phyloP scores from a whole-genome alignment of 2,113 vertebrate species.

The Ictalurus furcatus region DNA sequence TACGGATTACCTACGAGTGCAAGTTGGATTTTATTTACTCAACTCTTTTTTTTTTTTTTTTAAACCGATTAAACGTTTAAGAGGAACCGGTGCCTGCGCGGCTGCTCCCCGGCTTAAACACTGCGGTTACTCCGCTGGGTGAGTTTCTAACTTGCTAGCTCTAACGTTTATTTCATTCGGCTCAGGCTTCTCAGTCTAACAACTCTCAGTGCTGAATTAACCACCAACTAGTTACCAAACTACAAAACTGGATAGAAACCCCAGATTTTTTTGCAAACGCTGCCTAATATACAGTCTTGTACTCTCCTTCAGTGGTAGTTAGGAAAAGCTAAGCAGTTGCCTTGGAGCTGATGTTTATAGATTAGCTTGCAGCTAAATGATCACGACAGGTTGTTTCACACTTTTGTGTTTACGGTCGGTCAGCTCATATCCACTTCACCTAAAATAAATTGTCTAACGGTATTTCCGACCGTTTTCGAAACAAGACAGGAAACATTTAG shows the following conservation, averaged over 20 bases:
- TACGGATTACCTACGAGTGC: neutral
- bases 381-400: neutral
- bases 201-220: neutral
- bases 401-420: neutral
- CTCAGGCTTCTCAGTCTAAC: neutral
- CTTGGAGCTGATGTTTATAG: too few relatives aligned
- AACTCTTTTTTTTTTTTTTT: neutral
- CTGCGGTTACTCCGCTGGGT: conserved; percentile 13
- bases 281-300: too few relatives aligned
- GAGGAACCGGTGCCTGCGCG: neutral
- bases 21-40: neutral
- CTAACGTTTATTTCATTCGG: neutral
- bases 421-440: neutral
- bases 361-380: conserved; percentile 10
- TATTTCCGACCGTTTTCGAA: too few relatives aligned
- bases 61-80: neutral
- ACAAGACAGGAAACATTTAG: neutral
- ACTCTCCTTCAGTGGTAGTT: neutral
- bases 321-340: neutral
- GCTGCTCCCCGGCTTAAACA: neutral
- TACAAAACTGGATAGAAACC: too few relatives aligned
- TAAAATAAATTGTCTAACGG: neutral
- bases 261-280: neutral
- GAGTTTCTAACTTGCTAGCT: conserved; percentile 19
- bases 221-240: neutral